A percentile compares a stretch with the other conserved stretches of the same genome.
Evolutionary conservation across 2,113 vertebrate species (phyloP).

Genomic region (Ptyas mucosa): DNA sequence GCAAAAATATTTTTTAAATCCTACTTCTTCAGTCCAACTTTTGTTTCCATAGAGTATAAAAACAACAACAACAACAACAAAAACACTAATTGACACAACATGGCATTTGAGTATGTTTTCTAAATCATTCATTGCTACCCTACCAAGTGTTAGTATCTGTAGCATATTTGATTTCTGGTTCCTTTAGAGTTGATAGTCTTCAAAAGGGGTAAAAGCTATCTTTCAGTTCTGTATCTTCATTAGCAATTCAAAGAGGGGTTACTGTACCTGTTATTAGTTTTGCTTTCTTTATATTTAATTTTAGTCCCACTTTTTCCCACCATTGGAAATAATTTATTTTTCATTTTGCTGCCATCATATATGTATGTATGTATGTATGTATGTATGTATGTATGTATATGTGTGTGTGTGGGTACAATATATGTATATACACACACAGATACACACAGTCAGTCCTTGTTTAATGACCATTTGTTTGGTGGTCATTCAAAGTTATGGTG

Average conservation of each 20-base stretch:
- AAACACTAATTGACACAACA: neutral
- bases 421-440: too few relatives aligned
- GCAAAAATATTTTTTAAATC: neutral
- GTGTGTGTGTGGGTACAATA: too few relatives aligned
- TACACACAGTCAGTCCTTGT: neutral
- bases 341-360: neutral
- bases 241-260: neutral
- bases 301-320: neutral
- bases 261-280: neutral
- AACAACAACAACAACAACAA: neutral
- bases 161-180: neutral
- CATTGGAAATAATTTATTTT: neutral
- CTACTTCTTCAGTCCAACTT: neutral
- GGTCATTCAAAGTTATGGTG: neutral
- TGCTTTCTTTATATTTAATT: neutral
- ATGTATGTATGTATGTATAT: too few relatives aligned
- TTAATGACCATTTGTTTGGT: neutral
- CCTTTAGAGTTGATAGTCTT: neutral
- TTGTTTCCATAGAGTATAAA: neutral
- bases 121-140: neutral
- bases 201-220: neutral
- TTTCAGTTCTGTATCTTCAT: neutral
- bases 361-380: too few relatives aligned
- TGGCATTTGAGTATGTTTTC: neutral
- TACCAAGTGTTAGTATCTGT: neutral